phyloP scores from a whole-genome alignment of 1,140 invertebrate species.

The Ips typographus region DNA sequence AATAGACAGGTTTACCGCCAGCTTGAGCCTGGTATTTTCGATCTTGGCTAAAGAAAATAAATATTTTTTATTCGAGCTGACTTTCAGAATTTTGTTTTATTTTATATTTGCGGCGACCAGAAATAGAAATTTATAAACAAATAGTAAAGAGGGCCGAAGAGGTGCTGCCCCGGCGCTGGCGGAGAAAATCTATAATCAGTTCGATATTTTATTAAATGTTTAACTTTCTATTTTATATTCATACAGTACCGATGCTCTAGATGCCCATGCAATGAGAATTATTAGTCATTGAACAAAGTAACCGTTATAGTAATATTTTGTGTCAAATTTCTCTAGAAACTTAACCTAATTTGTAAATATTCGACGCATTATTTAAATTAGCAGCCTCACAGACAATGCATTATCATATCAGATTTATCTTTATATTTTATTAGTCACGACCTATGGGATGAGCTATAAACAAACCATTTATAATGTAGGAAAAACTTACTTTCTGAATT shows the following conservation, averaged over 20 bases:
- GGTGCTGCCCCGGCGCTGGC: background rate
- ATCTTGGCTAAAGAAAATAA: constrained; percentile 33
- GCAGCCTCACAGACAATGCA: too few species aligned
- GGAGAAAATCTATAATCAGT: constrained; percentile 18
- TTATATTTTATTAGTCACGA: too few species aligned
- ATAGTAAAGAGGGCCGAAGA: constrained; percentile 5
- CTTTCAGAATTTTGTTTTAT: constrained; percentile 30
- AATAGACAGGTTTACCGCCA: constrained; percentile 27
- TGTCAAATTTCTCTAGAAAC: too few species aligned
- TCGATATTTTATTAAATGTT: constrained; percentile 10
- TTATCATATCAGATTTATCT: too few species aligned
- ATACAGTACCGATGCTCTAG: constrained; percentile 13
- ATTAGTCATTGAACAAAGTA: constrained; percentile 9
- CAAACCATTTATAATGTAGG: background rate
- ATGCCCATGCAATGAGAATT: constrained; percentile 6
- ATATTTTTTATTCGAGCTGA: constrained; percentile 32
- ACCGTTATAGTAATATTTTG: background rate
- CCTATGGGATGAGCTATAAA: background rate
- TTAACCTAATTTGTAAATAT: too few species aligned
- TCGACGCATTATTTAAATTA: too few species aligned
- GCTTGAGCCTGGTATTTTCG: constrained; percentile 30
- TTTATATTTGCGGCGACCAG: constrained; percentile 19
- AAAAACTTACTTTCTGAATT: constrained; percentile 23
- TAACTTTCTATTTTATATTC: constrained; percentile 28
- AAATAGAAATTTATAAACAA: constrained; percentile 26